Conservation (phyloP, 2,113 vertebrate species). For the Bostrychus sinensis region DNA sequence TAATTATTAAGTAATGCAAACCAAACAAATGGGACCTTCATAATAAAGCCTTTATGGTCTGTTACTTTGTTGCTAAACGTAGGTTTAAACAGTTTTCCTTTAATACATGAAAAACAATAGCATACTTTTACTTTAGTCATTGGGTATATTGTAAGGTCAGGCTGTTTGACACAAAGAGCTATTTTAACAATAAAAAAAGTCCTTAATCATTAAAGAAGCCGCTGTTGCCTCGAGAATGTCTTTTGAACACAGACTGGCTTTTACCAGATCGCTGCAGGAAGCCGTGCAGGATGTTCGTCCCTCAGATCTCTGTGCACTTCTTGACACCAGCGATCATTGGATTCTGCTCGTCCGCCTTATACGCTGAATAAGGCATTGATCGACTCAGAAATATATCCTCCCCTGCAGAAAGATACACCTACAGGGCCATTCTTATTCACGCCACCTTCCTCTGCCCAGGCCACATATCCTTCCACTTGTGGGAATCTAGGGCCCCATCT, state of each 20-base stretch:
- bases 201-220: slow-evolving; percentile 8
- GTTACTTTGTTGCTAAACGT: not conserved
- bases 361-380: slow-evolving; percentile 37
- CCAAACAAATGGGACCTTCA: too few relatives aligned
- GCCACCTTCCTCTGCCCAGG: slow-evolving; percentile 24
- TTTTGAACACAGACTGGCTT: slow-evolving; percentile 42
- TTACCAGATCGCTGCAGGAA: slow-evolving; percentile 33
- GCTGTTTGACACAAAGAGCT: not conserved
- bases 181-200: slow-evolving; percentile 21
- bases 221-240: slow-evolving; percentile 11
- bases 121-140: not conserved
- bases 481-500: slow-evolving; percentile 43
- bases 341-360: slow-evolving; percentile 29
- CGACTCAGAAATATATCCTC: slow-evolving; percentile 52
- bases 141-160: slow-evolving; percentile 7
- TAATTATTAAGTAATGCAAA: too few relatives aligned
- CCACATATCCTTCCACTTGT: slow-evolving; percentile 46
- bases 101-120: not conserved
- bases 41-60: too few relatives aligned
- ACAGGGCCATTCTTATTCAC: slow-evolving; percentile 46
- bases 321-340: slow-evolving; percentile 51
- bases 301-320: slow-evolving; percentile 47
- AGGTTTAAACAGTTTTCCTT: not conserved
- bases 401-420: slow-evolving; percentile 46
- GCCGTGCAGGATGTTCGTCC: slow-evolving; percentile 22